Base-by-base conservation (phyloP, 2,113 vertebrate species). In the Tringa solitaria region DNA sequence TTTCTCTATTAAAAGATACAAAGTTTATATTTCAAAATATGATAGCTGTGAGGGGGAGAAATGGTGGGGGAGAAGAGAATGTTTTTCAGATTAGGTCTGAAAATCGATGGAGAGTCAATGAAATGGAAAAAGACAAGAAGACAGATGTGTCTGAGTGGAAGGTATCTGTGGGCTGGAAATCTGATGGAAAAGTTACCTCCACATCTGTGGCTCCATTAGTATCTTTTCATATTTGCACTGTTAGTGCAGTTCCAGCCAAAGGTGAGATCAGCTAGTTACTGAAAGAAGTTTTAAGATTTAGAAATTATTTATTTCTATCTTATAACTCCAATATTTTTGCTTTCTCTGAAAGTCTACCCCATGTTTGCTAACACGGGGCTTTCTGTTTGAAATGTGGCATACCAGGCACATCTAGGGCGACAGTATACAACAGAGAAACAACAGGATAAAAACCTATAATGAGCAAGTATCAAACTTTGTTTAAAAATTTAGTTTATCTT, bases 61-160 rank as follows among this genome's bases (percentile, higher is more conserved):
- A 60, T 57, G n/a, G 19, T 10, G 23, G 20, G 35, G 22, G n/a
- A 50, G 59, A 43, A 86, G 73, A 75, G 6, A 35, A 22, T 27
- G 14, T 41, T 85, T 94, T 76, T 75, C 70, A 76, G 53, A 63
- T 54, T n/a, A 93, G 10, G 28, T 84, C 33, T 81, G 64, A 75
- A 96, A 96, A 92, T 32, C 95, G 35, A 78, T 13, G 43, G 53
- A 83, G 53, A 91, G n/a, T 59, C 41, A 87, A 27, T 72, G 37
- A 93, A 64, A 28, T 61, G 12, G 48, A 86, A 90, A 68, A 48
- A 72, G 39, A 45, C 28, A 41, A 65, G 46, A 46, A 59, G 48
- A 27, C 3, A 12, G 46, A 15, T 90, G 48, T 32, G 12, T n/a
- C 39, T 59, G 43, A 86, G 17, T 39, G 30, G 26, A 84, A 87